These are phyloP conservation scores for Acipenser ruthenus DNA, from an alignment of 2,797 vertebrate genomes.

Conservation along the genomic window DNA sequence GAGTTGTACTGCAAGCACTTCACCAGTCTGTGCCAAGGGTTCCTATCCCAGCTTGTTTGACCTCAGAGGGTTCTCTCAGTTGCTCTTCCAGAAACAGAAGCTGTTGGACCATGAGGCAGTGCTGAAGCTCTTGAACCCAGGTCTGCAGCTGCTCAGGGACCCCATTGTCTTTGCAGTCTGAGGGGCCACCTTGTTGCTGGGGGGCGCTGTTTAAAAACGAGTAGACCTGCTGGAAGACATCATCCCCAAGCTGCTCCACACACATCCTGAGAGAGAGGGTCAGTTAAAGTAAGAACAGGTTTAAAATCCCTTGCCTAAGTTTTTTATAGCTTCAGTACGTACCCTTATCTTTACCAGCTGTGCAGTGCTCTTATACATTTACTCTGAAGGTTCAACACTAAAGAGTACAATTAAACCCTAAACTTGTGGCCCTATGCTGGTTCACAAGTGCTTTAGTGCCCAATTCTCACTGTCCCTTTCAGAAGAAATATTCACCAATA, in stretches of 20 bases:
- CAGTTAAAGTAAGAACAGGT: not conserved
- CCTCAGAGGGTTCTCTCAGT: slow-evolving; percentile 5
- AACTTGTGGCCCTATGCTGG: too few relatives aligned
- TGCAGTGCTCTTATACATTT: too few relatives aligned
- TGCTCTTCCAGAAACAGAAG: slow-evolving; percentile 21
- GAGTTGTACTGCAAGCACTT: not conserved
- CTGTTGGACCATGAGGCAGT: slow-evolving; percentile 19
- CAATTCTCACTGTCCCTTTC: too few relatives aligned
- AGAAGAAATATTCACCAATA: too few relatives aligned
- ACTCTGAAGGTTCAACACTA: too few relatives aligned
- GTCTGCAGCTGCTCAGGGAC: slow-evolving; percentile 11
- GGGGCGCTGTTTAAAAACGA: slow-evolving; percentile 8
- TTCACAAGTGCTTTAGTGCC: too few relatives aligned
- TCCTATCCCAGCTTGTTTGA: not conserved
- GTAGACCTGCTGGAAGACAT: slow-evolving; percentile 20
- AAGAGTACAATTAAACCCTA: too few relatives aligned
- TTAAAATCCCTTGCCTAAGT: too few relatives aligned
- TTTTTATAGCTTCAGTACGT: too few relatives aligned
- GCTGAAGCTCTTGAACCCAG: slow-evolving; percentile 5
- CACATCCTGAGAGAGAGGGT: slow-evolving; percentile 9
- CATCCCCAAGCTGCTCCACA: slow-evolving; percentile 18
- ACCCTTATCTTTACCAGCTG: too few relatives aligned
- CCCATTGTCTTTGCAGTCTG: not conserved
- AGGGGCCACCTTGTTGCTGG: not conserved
- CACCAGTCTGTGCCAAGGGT: not conserved